Evolutionary conservation across 2,797 vertebrate genomes (phyloP), one percentile per base, ranked within the genome.

Genomic region (Phylloscopus collybita): DNA sequence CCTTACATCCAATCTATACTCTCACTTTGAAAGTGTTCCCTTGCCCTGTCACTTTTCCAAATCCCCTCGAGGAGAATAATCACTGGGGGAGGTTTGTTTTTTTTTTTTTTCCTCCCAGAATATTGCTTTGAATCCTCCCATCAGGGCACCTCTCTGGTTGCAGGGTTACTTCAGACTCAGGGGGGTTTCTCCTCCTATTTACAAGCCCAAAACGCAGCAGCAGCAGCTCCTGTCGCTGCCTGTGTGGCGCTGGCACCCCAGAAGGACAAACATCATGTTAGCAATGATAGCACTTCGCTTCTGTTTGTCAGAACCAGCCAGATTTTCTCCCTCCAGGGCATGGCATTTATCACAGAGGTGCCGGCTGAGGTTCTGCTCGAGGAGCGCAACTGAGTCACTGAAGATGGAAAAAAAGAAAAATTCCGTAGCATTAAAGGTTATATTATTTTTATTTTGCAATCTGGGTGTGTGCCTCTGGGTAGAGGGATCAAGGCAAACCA

Each of bases 191-290:
- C 34, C 69, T 49, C 36, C 22, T 59, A 5, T 83, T 88, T 45
- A 3, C 20, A 29, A 83, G 16, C 54, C 67, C 14, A 0, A 83
- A 88, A 50, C 11, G 16, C 10, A 19, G 53, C 66, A 1, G 44
- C 20, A 23, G 1, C 44, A 42, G 45, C 57, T 81, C 53, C 44
- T 1, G 1, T 1, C 14, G 50, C 57, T 0, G 2, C 53, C 36
- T 23, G 50, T 32, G 44, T 14, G 86, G 40, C 53, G 13, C 26
- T 27, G 50, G 19, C 27, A 32, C 19, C 74, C 38, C 80, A 59
- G 80, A 54, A 20, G 10, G 57, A n/a, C 27, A 32, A 53, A 54
- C 64, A 53, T 21, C 36, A 20, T 54, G 27, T 34, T 29, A 70
- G 73, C 56, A 74, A 26, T 0, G 3, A 47, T 6, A 47, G 32